Evolutionary conservation across 2,888 invertebrate species (phyloP), one percentile per base, ranked within the genome.

Genomic region (Amaurobius ferox): DNA sequence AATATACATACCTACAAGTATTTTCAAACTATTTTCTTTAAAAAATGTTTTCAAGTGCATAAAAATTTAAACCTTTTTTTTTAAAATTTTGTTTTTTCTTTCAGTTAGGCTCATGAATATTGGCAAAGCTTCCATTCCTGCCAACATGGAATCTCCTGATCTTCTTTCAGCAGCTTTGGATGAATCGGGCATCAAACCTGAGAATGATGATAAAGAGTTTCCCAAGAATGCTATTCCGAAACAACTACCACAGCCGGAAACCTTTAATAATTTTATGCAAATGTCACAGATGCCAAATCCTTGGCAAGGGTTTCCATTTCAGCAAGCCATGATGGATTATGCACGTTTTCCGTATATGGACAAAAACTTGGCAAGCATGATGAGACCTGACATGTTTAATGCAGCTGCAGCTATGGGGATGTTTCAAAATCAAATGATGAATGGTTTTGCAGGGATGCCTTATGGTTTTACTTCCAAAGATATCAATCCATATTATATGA

Each of bases 91-190:
- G n/a, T 61, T 23, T 61, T 61, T 23, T 26, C 23, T 66, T 66
- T 13, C 19, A 66, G 66, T 35, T 66, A 19, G 32, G 32, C 26
- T 66, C 32, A 66, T 48, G 7, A 35, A 19, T 19, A 30, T 66
- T 30, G 30, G 30, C 35, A n/a, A n/a, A 64, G 35, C 16, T 23
- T 1, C 9, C 28, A n/a, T 76, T 23, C 29, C 39, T 40, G 48
- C 48, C 19, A 48, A 19, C 16, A 70, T 86, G 81, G 88, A 78
- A 55, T 55, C 83, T 26, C 70, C 87, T 39, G 90, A 90, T 80
- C 55, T 90, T 26, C 86, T 90, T 13, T 90, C 90, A n/a, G 89
- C 90, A 29, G 90, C 90, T 26, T 78, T 90, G 13, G 89, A 89
- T 55, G 89, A 89, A 72, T 89, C 90, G 26, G 90, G 90, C 16